These are phyloP conservation scores for Chromis chromis DNA, from an alignment of 2,797 vertebrate species.

Conservation along the genomic window DNA sequence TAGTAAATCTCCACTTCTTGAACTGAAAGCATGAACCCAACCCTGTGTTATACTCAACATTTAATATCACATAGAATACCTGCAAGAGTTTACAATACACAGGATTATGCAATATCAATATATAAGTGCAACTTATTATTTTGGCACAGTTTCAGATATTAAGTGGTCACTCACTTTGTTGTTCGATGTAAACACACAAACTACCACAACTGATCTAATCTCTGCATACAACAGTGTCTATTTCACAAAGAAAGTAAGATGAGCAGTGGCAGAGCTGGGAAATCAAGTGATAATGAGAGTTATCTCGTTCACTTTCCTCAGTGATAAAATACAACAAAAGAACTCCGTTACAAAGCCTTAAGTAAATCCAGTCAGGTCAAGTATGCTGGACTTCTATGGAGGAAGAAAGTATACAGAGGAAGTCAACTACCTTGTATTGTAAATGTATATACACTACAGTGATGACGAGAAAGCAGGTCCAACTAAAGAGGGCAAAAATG, in stretches of 20 bases:
- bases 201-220: slow-evolving; percentile 45
- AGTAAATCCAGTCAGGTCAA: neutral
- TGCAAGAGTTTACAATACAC: slow-evolving; percentile 58
- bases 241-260: slow-evolving; percentile 38
- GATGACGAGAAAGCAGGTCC: neutral
- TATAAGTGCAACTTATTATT: slow-evolving; percentile 69
- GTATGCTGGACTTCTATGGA: neutral
- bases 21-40: slow-evolving; percentile 24
- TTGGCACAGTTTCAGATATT: slow-evolving; percentile 71
- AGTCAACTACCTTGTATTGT: neutral
- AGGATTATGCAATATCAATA: slow-evolving; percentile 51
- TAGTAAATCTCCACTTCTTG: neutral
- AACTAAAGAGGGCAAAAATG: neutral
- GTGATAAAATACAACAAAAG: neutral
- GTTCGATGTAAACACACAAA: slow-evolving; percentile 62
- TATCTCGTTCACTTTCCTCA: neutral
- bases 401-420: neutral
- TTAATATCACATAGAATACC: slow-evolving; percentile 49
- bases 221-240: slow-evolving; percentile 41
- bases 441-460: neutral
- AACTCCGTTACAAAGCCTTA: neutral
- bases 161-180: slow-evolving; percentile 43
- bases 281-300: neutral
- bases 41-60: slow-evolving; percentile 16
- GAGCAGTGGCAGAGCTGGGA: slow-evolving; percentile 36